Base-by-base conservation (phyloP, 2,113 vertebrate species). In the Pristiophorus japonicus region DNA sequence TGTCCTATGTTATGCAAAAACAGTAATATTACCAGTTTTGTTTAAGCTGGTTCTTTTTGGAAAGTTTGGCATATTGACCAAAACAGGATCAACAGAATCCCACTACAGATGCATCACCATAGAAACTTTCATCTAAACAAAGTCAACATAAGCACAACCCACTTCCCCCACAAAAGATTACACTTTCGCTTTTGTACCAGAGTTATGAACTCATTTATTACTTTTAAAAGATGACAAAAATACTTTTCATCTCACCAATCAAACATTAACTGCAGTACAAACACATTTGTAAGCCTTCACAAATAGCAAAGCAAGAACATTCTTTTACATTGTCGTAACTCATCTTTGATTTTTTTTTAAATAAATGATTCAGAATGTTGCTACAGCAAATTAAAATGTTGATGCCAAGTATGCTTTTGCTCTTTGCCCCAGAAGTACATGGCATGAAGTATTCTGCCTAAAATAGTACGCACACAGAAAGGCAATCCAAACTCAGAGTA, bases 61-160 rank as follows among this genome's bases (percentile, higher is more conserved):
- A 95, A 84, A 66, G 90, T 84, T 94, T 62, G 59, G 95, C 96
- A 96, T 96, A 96, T 96, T 96, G 96, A 96, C 96, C 94, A 96
- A 96, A 97, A 94, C 62, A 96, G 95, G 16, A 87, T 75, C 90
- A 38, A 30, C 51, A 96, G 96, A 97, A 97, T 96, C 96, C 97
- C 96, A 38, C 84, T 51, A 87, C 8, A 24, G 45, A 47, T 47
- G 8, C 84, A 55, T 96, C 96, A 95, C 97, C 96, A 97, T 45
- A 97, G 97, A 96, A 97, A 98, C 96, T 96, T 95, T 70, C 96
- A 91, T 91, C 95, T 96, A 96, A 97, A 97, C 96, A 96, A 87
- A 96, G 24, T 70, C 67, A 70, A 96, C 95, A 96, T 96, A 97
- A 96, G 96, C 20, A 8, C 42, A 87, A 87, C 84, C 42, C 84